phyloP scores from a whole-genome alignment of 2,797 vertebrate species.

The Potorous gilbertii region DNA sequence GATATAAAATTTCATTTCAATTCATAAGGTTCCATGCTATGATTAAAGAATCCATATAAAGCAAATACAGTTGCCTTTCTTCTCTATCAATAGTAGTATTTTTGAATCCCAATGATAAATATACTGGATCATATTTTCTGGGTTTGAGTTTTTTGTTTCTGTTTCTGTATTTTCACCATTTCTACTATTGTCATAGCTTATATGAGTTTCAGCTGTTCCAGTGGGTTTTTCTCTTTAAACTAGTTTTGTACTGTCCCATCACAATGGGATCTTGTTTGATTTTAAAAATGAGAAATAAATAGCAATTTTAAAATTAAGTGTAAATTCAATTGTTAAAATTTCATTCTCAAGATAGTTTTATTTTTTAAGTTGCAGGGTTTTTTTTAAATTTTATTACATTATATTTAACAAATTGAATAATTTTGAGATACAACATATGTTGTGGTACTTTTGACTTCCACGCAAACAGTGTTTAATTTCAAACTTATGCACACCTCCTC shows the following conservation, averaged over 20 bases:
- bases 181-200: not conserved
- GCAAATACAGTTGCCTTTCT: not conserved
- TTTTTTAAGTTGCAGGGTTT: not conserved
- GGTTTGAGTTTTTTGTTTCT: not conserved
- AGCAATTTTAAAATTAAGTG: not conserved
- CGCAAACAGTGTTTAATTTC: not conserved
- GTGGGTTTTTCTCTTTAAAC: not conserved
- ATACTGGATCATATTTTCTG: not conserved
- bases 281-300: not conserved
- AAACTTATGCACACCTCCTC: not conserved
- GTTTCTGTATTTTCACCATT: not conserved
- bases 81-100: not conserved
- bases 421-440: not conserved
- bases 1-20: not conserved
- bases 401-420: not conserved
- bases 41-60: not conserved
- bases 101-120: not conserved
- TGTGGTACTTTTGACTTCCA: not conserved
- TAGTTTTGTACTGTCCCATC: not conserved
- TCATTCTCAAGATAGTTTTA: not conserved
- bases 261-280: not conserved
- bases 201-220: not conserved
- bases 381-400: not conserved
- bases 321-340: not conserved
- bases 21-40: not conserved